phyloP scores from a whole-genome alignment of 2,113 vertebrate species.

The Corydoras maculifer region DNA sequence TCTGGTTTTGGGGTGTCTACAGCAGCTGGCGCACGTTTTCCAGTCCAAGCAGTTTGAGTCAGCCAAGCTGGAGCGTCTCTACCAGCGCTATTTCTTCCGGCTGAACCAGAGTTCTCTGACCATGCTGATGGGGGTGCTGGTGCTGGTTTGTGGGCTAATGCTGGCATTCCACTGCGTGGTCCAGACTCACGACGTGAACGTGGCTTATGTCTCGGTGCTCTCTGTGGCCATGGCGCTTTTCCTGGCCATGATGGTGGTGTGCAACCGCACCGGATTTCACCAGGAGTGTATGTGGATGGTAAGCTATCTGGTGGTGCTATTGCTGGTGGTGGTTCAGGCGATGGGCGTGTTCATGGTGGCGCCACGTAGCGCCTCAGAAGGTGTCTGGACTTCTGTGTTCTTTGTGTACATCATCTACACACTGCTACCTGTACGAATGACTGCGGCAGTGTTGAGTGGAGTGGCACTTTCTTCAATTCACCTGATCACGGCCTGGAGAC shows the following conservation, averaged over 20 bases:
- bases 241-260: slow-evolving; percentile 87
- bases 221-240: slow-evolving; percentile 79
- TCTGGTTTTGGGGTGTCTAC: slow-evolving; percentile 71
- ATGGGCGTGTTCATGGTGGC: slow-evolving; percentile 73
- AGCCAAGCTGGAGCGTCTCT: slow-evolving; percentile 88
- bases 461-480: slow-evolving; percentile 78
- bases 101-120: slow-evolving; percentile 97
- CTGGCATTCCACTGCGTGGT: slow-evolving; percentile 86
- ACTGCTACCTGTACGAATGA: slow-evolving; percentile 89
- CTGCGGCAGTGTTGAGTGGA: slow-evolving; percentile 88
- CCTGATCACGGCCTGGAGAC: slow-evolving; percentile 80
- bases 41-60: slow-evolving; percentile 96
- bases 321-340: slow-evolving; percentile 78
- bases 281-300: slow-evolving; percentile 97
- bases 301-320: slow-evolving; percentile 85
- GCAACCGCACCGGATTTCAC: slow-evolving; percentile 89
- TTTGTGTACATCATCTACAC: slow-evolving; percentile 98
- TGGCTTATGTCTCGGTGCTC: slow-evolving; percentile 71
- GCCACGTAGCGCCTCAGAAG: slow-evolving; percentile 81
- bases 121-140: slow-evolving; percentile 90
- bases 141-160: slow-evolving; percentile 85
- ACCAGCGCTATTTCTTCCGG: slow-evolving; percentile 96
- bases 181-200: slow-evolving; percentile 60
- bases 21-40: slow-evolving; percentile 77
- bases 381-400: slow-evolving; percentile 93